A percentile compares a stretch with the other conserved stretches of the same genome.
These are phyloP conservation scores for Phalacrocorax aristotelis DNA, from an alignment of 2,113 vertebrate genomes.

Conservation along the genomic window DNA sequence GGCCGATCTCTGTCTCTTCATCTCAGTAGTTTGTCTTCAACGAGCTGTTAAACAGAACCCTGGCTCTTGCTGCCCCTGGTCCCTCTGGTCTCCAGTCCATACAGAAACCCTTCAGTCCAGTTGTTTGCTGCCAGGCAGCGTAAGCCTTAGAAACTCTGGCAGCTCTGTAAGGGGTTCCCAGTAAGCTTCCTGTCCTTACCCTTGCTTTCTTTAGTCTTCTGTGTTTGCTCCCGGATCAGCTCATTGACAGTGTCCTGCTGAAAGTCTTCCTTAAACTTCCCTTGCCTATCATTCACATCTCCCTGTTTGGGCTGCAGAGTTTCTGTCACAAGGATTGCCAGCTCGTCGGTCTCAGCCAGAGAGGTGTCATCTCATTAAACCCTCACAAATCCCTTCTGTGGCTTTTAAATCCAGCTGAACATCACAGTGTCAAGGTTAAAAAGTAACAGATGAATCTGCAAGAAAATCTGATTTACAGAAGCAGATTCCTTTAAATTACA, in stretches of 20 bases:
- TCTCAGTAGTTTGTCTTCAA: not conserved
- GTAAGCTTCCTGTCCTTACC: not conserved
- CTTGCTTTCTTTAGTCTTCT: not conserved
- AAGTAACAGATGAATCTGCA: not conserved
- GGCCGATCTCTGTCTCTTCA: not conserved
- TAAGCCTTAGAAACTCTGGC: not conserved
- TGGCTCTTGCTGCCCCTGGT: not conserved
- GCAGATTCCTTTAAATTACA: not conserved
- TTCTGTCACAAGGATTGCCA: not conserved
- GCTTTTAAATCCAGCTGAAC: not conserved
- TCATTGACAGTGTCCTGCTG: not conserved
- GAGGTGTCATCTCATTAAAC: not conserved
- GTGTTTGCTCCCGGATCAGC: not conserved
- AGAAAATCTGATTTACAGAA: not conserved
- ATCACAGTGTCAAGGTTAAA: not conserved
- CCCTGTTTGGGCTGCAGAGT: not conserved
- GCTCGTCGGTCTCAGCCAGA: not conserved
- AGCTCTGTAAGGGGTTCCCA: not conserved
- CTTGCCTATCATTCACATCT: not conserved
- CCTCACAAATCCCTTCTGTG: not conserved
- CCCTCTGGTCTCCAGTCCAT: not conserved
- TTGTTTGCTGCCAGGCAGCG: not conserved
- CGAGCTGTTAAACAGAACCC: not conserved
- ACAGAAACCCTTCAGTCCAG: not conserved
- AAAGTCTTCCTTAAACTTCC: not conserved